Base-by-base conservation (phyloP, 23 tunicate genomes). In the Clavelina lepadiformis region DNA sequence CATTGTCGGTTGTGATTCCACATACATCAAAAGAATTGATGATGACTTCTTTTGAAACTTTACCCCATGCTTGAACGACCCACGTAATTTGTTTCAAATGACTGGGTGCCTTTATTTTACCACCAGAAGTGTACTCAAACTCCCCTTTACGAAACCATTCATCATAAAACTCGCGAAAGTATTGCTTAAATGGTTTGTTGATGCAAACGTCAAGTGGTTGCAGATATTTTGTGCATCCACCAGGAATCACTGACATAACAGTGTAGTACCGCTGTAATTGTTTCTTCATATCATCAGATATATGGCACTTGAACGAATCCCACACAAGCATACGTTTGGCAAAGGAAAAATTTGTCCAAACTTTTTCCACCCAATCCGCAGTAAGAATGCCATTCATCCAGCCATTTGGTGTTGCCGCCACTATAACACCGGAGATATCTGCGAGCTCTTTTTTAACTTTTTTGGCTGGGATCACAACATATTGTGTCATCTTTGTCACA, bases 121-220 rank as follows among this genome's bases (percentile, higher is more conserved):
- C 65, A 30, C 56, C 61, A 19, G 35, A 25, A 26, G 63, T 68
- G 74, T 67, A 67, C 11, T 68, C 63, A 68, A 29, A 51, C 24
- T 67, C 61, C 28, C 61, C 61, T 28, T 68, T 68, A 50, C 74
- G 61, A 51, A 68, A 27, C 74, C 63, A 68, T 3, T 66, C 61
- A 21, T 66, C 63, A 32, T 46, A 23, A 3, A 57, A 57, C 36
- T 3, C 63, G 36, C 63, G 34, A 33, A 30, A 30, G 19, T 28
- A 59, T 28, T 31, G 67, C 72, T 66, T 66, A 23, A 66, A 66
- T 3, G 72, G 63, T 66, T 49, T 66, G 55, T 66, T 66, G 31
- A 66, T 66, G 5, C 46, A 46, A 29, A 66, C 72, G 72, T 66
- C 72, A 59, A 72, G 67, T 35, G 77, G 77, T 57, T 72, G 77